These are phyloP conservation scores for Morpho achilles DNA, from an alignment of 2,888 invertebrate species.

Conservation along the genomic window DNA sequence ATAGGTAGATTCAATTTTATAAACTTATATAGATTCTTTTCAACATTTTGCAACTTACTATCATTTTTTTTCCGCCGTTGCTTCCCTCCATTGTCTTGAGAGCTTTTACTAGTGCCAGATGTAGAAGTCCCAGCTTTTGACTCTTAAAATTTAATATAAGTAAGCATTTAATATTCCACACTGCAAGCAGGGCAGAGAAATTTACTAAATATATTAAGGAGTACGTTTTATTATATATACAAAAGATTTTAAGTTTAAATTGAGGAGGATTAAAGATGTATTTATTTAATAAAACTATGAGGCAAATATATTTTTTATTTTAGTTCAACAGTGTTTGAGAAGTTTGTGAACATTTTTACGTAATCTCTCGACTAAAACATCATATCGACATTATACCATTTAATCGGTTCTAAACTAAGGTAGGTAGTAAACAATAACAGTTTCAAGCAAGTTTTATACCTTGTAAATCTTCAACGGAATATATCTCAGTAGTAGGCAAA, in stretches of 20 bases:
- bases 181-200: no score
- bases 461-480: slow-evolving; percentile 2
- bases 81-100: slow-evolving; percentile 10
- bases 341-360: no score
- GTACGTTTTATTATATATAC: no score
- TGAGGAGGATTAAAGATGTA: no score
- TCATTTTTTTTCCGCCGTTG: slow-evolving; percentile 3
- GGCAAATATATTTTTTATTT: no score
- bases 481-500: background rate
- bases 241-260: no score
- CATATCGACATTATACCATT: background rate
- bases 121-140: slow-evolving; percentile 1
- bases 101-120: slow-evolving; percentile 1
- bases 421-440: no score
- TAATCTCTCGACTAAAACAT: no score
- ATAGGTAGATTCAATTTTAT: background rate
- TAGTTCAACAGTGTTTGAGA: no score
- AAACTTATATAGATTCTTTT: no score
- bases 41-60: background rate
- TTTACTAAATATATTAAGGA: no score
- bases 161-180: background rate
- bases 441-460: background rate
- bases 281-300: no score
- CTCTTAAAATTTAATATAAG: slow-evolving; percentile 1
- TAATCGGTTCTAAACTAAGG: background rate